Evolutionary conservation across 2,888 invertebrate genomes (phyloP), one percentile per base, ranked within the genome.

Genomic region (Craniophora ligustri): DNA sequence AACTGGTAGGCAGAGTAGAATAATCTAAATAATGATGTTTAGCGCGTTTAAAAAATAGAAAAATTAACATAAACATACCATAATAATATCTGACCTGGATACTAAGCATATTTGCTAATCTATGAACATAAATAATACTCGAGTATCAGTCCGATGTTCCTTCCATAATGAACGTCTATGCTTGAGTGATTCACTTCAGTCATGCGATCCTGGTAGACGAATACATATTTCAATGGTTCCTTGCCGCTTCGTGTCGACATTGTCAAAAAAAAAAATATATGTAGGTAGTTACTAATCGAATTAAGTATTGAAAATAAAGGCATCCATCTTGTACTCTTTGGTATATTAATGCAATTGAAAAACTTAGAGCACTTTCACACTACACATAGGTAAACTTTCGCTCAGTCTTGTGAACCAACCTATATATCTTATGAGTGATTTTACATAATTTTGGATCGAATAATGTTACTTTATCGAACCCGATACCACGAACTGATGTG

Each of bases 161-260:
- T 63, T 67, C 39, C 38, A 57, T 66, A 75, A 76, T 62, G 62
- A 53, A 59, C 57, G 67, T 69, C 60, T 39, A 72, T 72, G 47
- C 59, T 73, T 78, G 72, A 75, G 66, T 63, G 60, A 78, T 78
- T 55, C 45, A 42, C 56, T 62, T 57, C 48, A 67, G 67, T 69
- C 76, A 76, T 69, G 77, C 76, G 50, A 78, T 62, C 53, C 51
- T 48, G 51, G 60, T 56, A 14, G 45, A 41, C 16, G 23, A 38
- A 35, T 36, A 50, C 35, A 40, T 67, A 56, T 55, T 70, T 63
- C 47, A 53, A 11, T 28, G 42, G 47, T 39, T 14, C 32, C 51
- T 44, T 46, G 47, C 47, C 38, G 40, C 31, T 54, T 53, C 47
- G 45, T 51, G 50, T 36, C 30, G 35, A 42, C 30, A 68, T 51